Evolutionary conservation across 2,797 vertebrate genomes (phyloP).

Genomic region (Pygocentrus nattereri): DNA sequence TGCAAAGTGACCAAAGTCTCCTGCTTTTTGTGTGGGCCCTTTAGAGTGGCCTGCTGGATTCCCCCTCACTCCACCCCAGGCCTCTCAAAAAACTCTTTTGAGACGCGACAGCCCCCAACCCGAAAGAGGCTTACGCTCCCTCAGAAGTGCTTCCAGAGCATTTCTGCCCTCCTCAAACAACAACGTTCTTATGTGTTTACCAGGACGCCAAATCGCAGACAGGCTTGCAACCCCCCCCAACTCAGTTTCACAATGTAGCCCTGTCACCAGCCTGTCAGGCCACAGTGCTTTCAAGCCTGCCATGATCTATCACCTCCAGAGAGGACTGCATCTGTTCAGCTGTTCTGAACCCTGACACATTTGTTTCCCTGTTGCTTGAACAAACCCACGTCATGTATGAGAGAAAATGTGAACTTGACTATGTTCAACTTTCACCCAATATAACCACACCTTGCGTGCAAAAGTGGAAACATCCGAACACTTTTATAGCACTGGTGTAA

Average conservation of each 20-base stretch:
- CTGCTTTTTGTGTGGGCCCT: constrained; percentile 40
- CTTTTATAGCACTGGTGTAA: constrained; percentile 23
- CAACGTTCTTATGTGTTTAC: constrained; percentile 74
- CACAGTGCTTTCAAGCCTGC: constrained; percentile 72
- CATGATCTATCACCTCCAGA: constrained; percentile 64
- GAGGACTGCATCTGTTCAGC: constrained; percentile 63
- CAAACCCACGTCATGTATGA: constrained; percentile 51
- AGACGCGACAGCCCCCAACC: constrained; percentile 70
- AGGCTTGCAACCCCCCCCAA: constrained; percentile 67
- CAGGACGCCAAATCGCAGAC: constrained; percentile 76
- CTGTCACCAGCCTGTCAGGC: constrained; percentile 77
- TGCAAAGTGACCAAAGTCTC: constrained; percentile 26
- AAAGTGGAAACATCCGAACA: constrained; percentile 25
- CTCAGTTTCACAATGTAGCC: constrained; percentile 71
- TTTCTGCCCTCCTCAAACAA: constrained; percentile 79
- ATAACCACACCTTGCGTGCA: constrained; percentile 28
- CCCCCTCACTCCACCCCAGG: constrained; percentile 51
- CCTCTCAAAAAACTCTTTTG: constrained; percentile 74
- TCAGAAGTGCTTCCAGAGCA: constrained; percentile 82
- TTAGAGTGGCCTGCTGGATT: constrained; percentile 33
- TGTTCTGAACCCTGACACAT: constrained; percentile 63
- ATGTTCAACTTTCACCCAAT: background rate
- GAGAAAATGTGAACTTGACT: background rate
- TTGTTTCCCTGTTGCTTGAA: constrained; percentile 56
- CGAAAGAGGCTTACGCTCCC: constrained; percentile 80